Conservation (phyloP, 2,888 invertebrate genomes). For the Aspidapion aeneum region DNA sequence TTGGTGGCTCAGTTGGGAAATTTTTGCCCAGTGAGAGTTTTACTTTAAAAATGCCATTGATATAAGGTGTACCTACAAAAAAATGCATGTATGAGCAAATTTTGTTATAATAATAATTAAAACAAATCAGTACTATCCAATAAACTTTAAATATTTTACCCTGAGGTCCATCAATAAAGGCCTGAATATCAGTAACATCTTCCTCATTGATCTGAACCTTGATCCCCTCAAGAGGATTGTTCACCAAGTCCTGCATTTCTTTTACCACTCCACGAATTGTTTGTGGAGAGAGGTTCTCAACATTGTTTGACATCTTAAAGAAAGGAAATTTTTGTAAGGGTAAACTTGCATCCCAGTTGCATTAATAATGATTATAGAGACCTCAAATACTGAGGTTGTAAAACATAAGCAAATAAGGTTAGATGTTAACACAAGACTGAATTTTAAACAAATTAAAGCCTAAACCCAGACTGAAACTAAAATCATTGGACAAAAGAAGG, state of each 20-base stretch:
- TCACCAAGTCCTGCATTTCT: conserved; percentile 81
- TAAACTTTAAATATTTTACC: conserved; percentile 35
- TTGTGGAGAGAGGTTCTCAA: conserved; percentile 94
- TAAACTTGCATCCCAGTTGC: too few species aligned
- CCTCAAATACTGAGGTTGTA: too few species aligned
- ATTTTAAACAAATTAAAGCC: too few species aligned
- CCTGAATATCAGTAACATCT: conserved; percentile 92
- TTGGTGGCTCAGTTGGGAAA: conserved; percentile 89
- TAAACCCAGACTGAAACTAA: too few species aligned
- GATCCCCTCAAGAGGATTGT: conserved; percentile 86
- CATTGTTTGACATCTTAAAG: conserved; percentile 73
- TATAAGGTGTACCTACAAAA: conserved; percentile 77
- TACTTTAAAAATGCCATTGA: conserved; percentile 83
- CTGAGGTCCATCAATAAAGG: conserved; percentile 83
- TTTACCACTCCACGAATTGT: conserved; percentile 82
- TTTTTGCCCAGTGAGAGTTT: conserved; percentile 88
- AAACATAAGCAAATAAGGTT: too few species aligned
- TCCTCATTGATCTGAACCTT: conserved; percentile 86
- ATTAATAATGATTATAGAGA: too few species aligned
- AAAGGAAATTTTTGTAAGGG: conserved; percentile 41
- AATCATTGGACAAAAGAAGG: too few species aligned
- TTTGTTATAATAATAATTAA: neutral
- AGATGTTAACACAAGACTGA: too few species aligned
- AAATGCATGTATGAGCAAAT: conserved; percentile 13
- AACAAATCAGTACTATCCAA: conserved; percentile 7